Evolutionary conservation across 64 coral and sea anemone species (phyloP).

Genomic region (Stylophora pistillata): DNA sequence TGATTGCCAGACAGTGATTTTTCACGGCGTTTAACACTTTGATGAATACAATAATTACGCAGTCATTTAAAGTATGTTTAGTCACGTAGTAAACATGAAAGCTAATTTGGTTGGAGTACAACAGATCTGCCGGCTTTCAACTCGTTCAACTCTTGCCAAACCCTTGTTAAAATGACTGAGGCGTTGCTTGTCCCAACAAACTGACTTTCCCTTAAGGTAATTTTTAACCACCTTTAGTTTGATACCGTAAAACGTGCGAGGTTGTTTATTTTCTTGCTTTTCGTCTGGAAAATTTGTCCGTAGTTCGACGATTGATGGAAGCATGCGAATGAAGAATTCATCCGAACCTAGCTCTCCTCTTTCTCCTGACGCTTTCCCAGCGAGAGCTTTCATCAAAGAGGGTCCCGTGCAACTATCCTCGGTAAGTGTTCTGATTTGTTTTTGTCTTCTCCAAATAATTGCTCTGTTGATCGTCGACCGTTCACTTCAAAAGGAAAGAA

Average conservation of each 20-base stretch:
- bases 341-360: constrained; percentile 16
- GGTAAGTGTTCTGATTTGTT: constrained; percentile 35
- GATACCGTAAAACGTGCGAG: background rate
- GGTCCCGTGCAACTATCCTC: constrained; percentile 60
- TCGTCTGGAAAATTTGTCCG: background rate
- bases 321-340: constrained; percentile 27
- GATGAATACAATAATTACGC: background rate
- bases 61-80: background rate
- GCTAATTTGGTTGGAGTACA: background rate
- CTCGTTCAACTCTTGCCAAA: too few species aligned
- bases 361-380: background rate
- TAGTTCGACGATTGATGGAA: constrained; percentile 32
- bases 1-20: background rate
- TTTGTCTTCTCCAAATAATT: background rate
- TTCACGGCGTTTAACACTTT: background rate
- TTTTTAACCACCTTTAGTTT: too few species aligned
- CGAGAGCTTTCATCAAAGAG: constrained; percentile 64
- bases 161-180: too few species aligned
- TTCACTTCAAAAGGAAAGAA: too few species aligned
- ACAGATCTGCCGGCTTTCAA: too few species aligned
- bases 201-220: too few species aligned
- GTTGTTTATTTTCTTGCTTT: background rate
- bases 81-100: background rate
- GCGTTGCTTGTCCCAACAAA: too few species aligned
- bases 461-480: too few species aligned